These are phyloP conservation scores for Stictocephala bisonia DNA, from an alignment of 2,888 invertebrate genomes.

Conservation along the genomic window DNA sequence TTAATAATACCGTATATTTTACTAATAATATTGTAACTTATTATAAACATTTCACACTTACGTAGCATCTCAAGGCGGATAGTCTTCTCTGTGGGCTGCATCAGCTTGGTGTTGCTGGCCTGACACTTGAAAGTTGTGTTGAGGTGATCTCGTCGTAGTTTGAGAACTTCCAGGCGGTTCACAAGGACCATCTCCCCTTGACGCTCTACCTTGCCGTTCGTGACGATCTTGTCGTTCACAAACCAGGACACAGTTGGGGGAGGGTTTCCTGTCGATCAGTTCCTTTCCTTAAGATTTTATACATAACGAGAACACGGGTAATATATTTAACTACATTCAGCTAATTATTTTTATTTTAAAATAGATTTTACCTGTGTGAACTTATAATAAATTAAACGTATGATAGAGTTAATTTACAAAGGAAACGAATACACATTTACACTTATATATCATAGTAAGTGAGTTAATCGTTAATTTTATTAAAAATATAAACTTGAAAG, in stretches of 20 bases:
- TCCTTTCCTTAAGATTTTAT: too few species aligned
- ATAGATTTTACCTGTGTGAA: neutral
- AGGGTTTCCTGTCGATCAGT: constrained; percentile 76
- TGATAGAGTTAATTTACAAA: too few species aligned
- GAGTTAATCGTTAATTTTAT: too few species aligned
- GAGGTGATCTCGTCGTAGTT: constrained; percentile 79
- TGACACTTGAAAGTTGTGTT: constrained; percentile 90
- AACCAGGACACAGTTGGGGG: constrained; percentile 89
- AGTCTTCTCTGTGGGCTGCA: constrained; percentile 84
- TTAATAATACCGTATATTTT: neutral
- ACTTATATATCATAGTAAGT: too few species aligned
- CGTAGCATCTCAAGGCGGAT: constrained; percentile 86
- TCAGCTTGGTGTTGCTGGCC: constrained; percentile 88
- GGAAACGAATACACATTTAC: too few species aligned
- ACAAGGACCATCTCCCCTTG: constrained; percentile 81
- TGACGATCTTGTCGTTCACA: constrained; percentile 75
- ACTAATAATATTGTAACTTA: neutral
- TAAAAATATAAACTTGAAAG: too few species aligned
- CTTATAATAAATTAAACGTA: too few species aligned
- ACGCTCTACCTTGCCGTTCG: constrained; percentile 75
- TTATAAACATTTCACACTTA: constrained; percentile 69
- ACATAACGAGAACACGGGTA: too few species aligned
- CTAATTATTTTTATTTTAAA: neutral
- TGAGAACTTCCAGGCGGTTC: constrained; percentile 80
- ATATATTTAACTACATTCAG: too few species aligned